Evolutionary conservation across 2,113 vertebrate species (phyloP), one percentile per base, ranked within the genome.

Genomic region (Struthio camelus): DNA sequence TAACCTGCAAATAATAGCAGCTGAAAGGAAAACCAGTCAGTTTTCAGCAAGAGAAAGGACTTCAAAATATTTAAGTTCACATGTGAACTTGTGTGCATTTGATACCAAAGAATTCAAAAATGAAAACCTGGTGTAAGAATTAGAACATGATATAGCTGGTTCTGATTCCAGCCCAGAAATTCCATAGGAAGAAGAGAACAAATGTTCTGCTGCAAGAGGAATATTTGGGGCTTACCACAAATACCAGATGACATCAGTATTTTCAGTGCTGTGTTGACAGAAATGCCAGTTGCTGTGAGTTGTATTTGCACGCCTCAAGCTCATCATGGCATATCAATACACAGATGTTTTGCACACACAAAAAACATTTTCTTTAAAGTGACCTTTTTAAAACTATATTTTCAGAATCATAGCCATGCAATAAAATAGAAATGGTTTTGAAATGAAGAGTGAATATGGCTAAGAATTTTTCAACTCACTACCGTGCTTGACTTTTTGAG

Each of bases 151-250:
- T 77, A 53, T 77, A 91, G n/a, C 75, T 48, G 77, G 58, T 48
- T 73, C 44, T 82, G 51, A 72, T 66, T 91, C 51, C 38, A 61
- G 71, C 61, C 91, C 56, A 80, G 56, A 93, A 91, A 94, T 96
- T 91, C 94, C 93, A 16, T 17, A 69, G 80, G 80, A 96, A 83
- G 79, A 65, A 90, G 76, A 81, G 69, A 93, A 81, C 79, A 96
- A 96, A 93, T 93, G 87, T 93, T 94, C 51, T 91, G 59, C 80
- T 84, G 59, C 76, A 84, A 79, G 72, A 88, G 61, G 42, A 91
- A 75, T 91, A 88, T 80, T 87, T 94, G 85, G 76, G 85, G 89
- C 75, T 91, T 96, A 95, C 87, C 87, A 86, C 94, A 96, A 97
- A 90, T 94, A 9, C 69, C 67, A 9, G 59, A 80, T 91, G 81